Evolutionary conservation across 1,140 invertebrate species (phyloP).

Genomic region (Procambarus clarkii): DNA sequence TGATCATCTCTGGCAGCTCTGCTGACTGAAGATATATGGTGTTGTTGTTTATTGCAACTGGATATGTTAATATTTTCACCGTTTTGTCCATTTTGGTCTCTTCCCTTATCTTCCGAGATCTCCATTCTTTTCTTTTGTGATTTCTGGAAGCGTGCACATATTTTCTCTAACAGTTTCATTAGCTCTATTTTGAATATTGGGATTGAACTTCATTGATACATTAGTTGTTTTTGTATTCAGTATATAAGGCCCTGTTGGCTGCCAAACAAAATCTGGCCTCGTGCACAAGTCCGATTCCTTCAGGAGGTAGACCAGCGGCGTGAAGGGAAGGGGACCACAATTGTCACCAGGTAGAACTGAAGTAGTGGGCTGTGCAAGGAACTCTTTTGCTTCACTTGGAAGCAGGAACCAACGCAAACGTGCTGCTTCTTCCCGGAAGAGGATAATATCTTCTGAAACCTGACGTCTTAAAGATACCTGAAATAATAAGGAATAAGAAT

Average conservation of each 20-base stretch:
- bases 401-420: conserved; percentile 90
- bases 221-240: neutral
- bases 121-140: neutral
- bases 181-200: neutral
- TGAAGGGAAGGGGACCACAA: conserved; percentile 15
- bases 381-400: conserved; percentile 77
- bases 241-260: neutral
- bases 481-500: conserved; percentile 63
- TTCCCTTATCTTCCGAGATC: neutral
- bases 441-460: conserved; percentile 84
- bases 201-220: neutral
- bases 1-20: neutral
- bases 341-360: neutral
- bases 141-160: neutral
- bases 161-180: neutral
- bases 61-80: neutral
- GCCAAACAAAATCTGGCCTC: conserved; percentile 51
- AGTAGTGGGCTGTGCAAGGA: conserved; percentile 70
- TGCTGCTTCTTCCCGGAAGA: conserved; percentile 82
- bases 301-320: conserved; percentile 30
- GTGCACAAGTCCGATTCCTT: neutral
- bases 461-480: conserved; percentile 84
- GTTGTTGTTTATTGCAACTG: neutral
- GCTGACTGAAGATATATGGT: neutral
- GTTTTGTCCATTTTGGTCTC: neutral